Conservation (phyloP, 2,888 invertebrate species). For the Cloeon dipterum region DNA sequence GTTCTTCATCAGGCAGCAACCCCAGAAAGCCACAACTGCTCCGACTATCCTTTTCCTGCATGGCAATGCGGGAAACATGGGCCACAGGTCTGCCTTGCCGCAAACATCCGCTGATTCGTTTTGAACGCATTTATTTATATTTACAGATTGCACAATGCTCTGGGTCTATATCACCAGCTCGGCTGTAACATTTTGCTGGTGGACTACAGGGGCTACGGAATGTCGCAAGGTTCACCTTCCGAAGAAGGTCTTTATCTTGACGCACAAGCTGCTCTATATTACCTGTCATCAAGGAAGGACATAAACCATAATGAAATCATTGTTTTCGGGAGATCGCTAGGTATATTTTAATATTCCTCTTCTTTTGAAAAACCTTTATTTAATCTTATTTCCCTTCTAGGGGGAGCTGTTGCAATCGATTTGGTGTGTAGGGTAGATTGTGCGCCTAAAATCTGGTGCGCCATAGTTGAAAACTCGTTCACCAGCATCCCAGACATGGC, state of each 20-base stretch:
- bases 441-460: slow-evolving; percentile 55
- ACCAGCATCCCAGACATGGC: slow-evolving; percentile 89
- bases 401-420: slow-evolving; percentile 83
- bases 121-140: not conserved
- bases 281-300: slow-evolving; percentile 55
- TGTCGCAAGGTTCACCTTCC: slow-evolving; percentile 69
- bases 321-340: slow-evolving; percentile 73
- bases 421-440: slow-evolving; percentile 54
- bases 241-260: slow-evolving; percentile 74
- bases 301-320: slow-evolving; percentile 67
- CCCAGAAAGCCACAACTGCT: slow-evolving; percentile 36
- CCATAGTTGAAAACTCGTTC: slow-evolving; percentile 87
- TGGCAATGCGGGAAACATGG: slow-evolving; percentile 95
- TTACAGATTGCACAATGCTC: slow-evolving; percentile 61
- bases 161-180: slow-evolving; percentile 57
- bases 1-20: slow-evolving; percentile 55
- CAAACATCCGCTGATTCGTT: too few relatives aligned
- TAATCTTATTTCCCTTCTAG: slow-evolving; percentile 25
- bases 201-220: slow-evolving; percentile 89
- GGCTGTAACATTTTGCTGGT: slow-evolving; percentile 73
- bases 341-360: slow-evolving; percentile 17
- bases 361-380: slow-evolving; percentile 3
- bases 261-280: slow-evolving; percentile 69
- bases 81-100: too few relatives aligned
- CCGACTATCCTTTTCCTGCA: slow-evolving; percentile 81